phyloP scores from a whole-genome alignment of 1,140 invertebrate genomes.

The Neotoxoptera formosana region DNA sequence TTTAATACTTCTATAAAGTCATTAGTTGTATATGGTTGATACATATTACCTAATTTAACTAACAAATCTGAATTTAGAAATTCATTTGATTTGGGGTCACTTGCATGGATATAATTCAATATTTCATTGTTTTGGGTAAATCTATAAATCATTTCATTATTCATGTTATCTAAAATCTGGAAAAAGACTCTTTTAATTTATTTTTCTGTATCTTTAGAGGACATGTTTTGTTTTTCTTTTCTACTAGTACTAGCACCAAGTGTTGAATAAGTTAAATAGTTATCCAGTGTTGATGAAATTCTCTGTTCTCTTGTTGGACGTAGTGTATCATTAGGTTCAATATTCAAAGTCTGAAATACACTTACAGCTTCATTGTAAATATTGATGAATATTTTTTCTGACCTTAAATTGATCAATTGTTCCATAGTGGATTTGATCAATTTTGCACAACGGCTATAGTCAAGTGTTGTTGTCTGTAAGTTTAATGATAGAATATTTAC shows the following conservation, averaged over 20 bases:
- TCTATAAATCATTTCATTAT: conserved; percentile 43
- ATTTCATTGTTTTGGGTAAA: conserved; percentile 39
- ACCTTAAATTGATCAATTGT: conserved; percentile 46
- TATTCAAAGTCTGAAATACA: conserved; percentile 23
- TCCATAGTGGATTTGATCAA: conserved; percentile 41
- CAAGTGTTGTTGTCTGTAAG: conserved; percentile 35
- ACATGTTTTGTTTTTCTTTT: conserved; percentile 29
- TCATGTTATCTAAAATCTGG: conserved; percentile 1
- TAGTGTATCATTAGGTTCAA: conserved; percentile 34
- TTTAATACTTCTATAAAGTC: conserved; percentile 39
- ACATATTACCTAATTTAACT: background rate
- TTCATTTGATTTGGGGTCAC: conserved; percentile 41
- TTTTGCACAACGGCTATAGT: conserved; percentile 46
- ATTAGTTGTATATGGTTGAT: conserved; percentile 30
- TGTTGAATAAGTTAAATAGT: conserved; percentile 46
- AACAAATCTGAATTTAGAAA: conserved; percentile 43
- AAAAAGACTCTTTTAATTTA: conserved; percentile 33
- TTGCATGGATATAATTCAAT: conserved; percentile 37
- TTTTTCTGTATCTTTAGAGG: conserved; percentile 29
- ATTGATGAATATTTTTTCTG: conserved; percentile 35
- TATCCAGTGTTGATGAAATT: conserved; percentile 36
- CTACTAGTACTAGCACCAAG: conserved; percentile 15
- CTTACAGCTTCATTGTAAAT: conserved; percentile 37
- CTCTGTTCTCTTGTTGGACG: conserved; percentile 4
- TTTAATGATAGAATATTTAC: conserved; percentile 47